Percentiles rank a stretch among this genome's conserved stretches.
Conservation (phyloP, 2,888 invertebrate species). For the Ligdia adustata region DNA sequence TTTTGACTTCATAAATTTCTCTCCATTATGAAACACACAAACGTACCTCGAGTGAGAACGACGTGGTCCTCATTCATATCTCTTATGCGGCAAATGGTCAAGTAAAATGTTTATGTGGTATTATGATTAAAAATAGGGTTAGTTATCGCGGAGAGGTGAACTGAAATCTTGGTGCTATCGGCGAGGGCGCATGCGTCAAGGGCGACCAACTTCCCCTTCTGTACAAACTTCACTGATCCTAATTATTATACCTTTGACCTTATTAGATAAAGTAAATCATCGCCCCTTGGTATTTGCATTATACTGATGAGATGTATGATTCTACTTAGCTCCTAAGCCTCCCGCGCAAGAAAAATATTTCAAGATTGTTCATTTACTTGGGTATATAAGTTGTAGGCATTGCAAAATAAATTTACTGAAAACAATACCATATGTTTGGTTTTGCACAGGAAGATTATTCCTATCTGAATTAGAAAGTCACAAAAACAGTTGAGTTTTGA, state of each 20-base stretch:
- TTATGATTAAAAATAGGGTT: slow-evolving; percentile 23
- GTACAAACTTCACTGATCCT: slow-evolving; percentile 37
- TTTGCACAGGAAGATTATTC: no score
- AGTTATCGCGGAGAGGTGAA: slow-evolving; percentile 31
- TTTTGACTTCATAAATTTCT: slow-evolving; percentile 43
- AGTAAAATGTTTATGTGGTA: slow-evolving; percentile 57
- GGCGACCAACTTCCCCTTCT: slow-evolving; percentile 41
- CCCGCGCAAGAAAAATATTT: no score
- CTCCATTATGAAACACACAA: slow-evolving; percentile 29
- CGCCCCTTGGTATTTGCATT: slow-evolving; percentile 14
- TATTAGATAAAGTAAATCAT: slow-evolving; percentile 25
- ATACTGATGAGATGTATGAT: no score
- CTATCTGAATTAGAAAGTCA: no score
- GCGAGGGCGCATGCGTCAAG: slow-evolving; percentile 56
- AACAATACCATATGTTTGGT: no score
- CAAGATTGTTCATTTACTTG: no score
- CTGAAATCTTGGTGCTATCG: slow-evolving; percentile 29
- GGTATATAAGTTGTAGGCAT: no score
- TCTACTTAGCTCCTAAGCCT: no score
- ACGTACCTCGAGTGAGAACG: slow-evolving; percentile 92
- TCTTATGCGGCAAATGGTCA: slow-evolving; percentile 69
- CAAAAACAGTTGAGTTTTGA: no score
- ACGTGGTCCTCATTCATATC: slow-evolving; percentile 96
- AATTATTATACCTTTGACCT: slow-evolving; percentile 44
- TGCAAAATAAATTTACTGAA: no score